Evolutionary conservation across 2,888 invertebrate species (phyloP).

Genomic region (Agrypnus murinus): DNA sequence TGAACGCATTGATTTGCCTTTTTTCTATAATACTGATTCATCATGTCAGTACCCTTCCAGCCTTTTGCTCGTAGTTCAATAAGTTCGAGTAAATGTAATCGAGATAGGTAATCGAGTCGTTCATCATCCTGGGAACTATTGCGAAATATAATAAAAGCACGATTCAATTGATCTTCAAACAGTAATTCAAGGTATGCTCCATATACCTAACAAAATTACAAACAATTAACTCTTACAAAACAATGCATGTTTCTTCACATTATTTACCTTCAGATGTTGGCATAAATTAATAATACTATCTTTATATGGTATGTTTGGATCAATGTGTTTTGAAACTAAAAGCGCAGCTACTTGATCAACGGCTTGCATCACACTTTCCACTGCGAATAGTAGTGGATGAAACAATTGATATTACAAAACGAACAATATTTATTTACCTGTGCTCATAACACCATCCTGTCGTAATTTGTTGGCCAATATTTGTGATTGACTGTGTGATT

Average conservation of each 20-base stretch:
- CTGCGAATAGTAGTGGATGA: constrained; percentile 71
- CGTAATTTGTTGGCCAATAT: constrained; percentile 69
- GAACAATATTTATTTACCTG: constrained; percentile 62
- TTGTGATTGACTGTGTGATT: constrained; percentile 69
- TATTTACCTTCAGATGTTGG: constrained; percentile 82
- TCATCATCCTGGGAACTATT: constrained; percentile 93
- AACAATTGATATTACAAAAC: constrained; percentile 7
- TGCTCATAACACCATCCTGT: constrained; percentile 69
- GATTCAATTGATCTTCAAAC: constrained; percentile 90
- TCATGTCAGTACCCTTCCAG: constrained; percentile 90
- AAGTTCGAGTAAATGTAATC: constrained; percentile 91
- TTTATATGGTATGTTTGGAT: constrained; percentile 76
- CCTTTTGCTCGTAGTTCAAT: constrained; percentile 94
- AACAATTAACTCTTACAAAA: constrained; percentile 8
- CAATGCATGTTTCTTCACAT: not conserved
- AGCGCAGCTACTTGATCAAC: constrained; percentile 88
- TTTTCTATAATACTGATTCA: constrained; percentile 88
- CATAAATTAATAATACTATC: constrained; percentile 86
- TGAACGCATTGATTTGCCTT: constrained; percentile 67
- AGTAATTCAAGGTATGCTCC: constrained; percentile 87
- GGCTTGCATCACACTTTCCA: constrained; percentile 87
- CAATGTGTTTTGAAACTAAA: constrained; percentile 84
- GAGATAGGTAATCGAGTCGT: constrained; percentile 87
- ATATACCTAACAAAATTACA: constrained; percentile 69
- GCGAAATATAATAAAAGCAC: constrained; percentile 89